Percentiles rank a stretch among this genome's conserved stretches.
phyloP scores from a whole-genome alignment of 2,888 invertebrate species.

The Plebejus anna region DNA sequence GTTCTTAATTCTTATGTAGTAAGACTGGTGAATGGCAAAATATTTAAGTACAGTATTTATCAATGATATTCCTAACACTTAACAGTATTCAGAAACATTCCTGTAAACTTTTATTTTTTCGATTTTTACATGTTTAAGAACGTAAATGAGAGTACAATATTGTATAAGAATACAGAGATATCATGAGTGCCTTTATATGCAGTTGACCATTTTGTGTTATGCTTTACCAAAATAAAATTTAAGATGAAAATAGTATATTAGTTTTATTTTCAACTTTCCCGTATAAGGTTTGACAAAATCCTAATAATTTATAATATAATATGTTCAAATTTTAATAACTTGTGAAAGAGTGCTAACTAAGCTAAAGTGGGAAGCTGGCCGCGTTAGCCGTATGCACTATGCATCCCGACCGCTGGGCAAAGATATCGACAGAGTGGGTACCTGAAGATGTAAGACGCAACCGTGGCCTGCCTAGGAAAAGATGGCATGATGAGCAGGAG shows the following conservation, averaged over 20 bases:
- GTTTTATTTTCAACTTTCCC: conserved; percentile 27
- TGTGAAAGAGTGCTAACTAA: neutral
- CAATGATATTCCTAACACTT: conserved; percentile 40
- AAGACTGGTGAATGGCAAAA: conserved; percentile 40
- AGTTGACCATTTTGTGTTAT: conserved; percentile 49
- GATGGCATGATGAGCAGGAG: no score
- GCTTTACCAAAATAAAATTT: conserved; percentile 52
- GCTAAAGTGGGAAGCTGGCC: no score
- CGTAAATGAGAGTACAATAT: conserved; percentile 50
- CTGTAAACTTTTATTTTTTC: conserved; percentile 40
- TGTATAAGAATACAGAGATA: conserved; percentile 43
- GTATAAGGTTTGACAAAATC: neutral
- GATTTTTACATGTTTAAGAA: conserved; percentile 36
- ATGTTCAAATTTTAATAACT: neutral
- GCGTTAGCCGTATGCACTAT: no score
- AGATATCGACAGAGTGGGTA: no score
- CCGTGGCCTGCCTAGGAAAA: no score
- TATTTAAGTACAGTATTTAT: conserved; percentile 38
- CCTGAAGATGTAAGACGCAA: no score
- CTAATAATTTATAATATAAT: no score
- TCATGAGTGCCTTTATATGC: conserved; percentile 60
- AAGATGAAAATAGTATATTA: conserved; percentile 36
- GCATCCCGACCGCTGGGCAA: no score
- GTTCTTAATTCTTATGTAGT: conserved; percentile 34
- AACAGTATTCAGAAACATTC: conserved; percentile 59